A percentile compares a stretch with the other conserved stretches of the same genome.
phyloP scores from a whole-genome alignment of 2,797 vertebrate genomes.

The Labeo calbasu region DNA sequence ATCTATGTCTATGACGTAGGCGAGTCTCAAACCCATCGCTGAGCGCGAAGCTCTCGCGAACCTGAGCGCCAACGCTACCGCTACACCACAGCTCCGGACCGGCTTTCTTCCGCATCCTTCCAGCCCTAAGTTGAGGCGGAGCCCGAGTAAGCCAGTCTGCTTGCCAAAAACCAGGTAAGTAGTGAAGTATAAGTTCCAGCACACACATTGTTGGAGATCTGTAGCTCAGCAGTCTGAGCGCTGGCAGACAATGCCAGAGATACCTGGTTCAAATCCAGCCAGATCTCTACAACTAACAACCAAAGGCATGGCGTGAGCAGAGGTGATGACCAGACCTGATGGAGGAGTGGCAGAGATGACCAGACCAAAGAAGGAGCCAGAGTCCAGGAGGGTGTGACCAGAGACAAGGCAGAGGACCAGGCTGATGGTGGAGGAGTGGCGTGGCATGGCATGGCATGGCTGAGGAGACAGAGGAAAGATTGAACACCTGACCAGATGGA shows the following conservation, averaged over 20 bases:
- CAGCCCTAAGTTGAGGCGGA: neutral
- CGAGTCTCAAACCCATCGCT: neutral
- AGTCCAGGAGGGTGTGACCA: too few relatives aligned
- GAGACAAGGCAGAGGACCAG: too few relatives aligned
- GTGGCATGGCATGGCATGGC: too few relatives aligned
- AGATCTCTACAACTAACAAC: neutral
- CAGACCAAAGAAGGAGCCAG: too few relatives aligned
- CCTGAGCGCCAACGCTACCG: neutral
- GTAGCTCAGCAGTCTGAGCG: neutral
- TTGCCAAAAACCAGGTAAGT: neutral
- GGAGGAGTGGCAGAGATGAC: too few relatives aligned
- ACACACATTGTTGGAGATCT: neutral
- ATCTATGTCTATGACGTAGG: neutral
- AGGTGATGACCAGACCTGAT: neutral
- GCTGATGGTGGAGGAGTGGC: too few relatives aligned
- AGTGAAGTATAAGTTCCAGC: constrained; percentile 2
- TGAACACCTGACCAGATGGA: too few relatives aligned
- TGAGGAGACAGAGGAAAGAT: too few relatives aligned
- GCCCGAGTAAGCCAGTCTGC: neutral
- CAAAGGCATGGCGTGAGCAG: neutral
- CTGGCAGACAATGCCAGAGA: neutral
- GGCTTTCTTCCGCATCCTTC: neutral
- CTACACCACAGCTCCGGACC: neutral
- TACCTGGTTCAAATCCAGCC: neutral
- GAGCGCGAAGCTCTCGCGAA: neutral